phyloP scores from a whole-genome alignment of 2,888 invertebrate species.

The Creontiades dilutus region DNA sequence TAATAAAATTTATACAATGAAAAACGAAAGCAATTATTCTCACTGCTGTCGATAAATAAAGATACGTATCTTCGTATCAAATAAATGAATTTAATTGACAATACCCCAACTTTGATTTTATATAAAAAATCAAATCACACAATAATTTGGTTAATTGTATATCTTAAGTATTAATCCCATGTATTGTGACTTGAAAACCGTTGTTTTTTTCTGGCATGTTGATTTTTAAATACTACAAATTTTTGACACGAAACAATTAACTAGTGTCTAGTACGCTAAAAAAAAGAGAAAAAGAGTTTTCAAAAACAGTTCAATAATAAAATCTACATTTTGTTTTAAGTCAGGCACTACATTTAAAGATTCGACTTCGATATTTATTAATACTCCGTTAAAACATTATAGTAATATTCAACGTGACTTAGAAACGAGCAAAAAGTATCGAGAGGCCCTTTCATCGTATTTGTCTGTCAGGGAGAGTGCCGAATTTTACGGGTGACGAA shows the following conservation, averaged over 20 bases:
- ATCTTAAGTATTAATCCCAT: slow-evolving; percentile 16
- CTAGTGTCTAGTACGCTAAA: slow-evolving; percentile 61
- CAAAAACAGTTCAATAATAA: slow-evolving; percentile 40
- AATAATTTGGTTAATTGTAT: slow-evolving; percentile 15
- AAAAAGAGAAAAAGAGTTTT: no score
- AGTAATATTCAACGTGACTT: slow-evolving; percentile 55
- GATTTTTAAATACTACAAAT: slow-evolving; percentile 10
- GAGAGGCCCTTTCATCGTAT: slow-evolving; percentile 13
- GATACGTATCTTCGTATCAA: no score
- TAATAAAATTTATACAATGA: no score
- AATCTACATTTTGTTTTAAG: slow-evolving; percentile 29
- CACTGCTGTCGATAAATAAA: no score
- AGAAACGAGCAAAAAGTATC: slow-evolving; percentile 49
- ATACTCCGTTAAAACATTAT: slow-evolving; percentile 62
- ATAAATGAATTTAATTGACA: neutral
- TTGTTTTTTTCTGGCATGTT: slow-evolving; percentile 37
- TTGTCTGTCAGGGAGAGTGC: neutral
- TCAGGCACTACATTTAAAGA: slow-evolving; percentile 61
- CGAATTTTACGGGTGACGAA: neutral
- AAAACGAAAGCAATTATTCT: no score
- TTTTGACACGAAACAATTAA: slow-evolving; percentile 48
- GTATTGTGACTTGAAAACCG: neutral
- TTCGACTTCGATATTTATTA: slow-evolving; percentile 40
- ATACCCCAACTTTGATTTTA: neutral
- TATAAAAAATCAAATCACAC: slow-evolving; percentile 5